Evolutionary conservation across 2,797 vertebrate species (phyloP).

Genomic region (Diplodus puntazzo): DNA sequence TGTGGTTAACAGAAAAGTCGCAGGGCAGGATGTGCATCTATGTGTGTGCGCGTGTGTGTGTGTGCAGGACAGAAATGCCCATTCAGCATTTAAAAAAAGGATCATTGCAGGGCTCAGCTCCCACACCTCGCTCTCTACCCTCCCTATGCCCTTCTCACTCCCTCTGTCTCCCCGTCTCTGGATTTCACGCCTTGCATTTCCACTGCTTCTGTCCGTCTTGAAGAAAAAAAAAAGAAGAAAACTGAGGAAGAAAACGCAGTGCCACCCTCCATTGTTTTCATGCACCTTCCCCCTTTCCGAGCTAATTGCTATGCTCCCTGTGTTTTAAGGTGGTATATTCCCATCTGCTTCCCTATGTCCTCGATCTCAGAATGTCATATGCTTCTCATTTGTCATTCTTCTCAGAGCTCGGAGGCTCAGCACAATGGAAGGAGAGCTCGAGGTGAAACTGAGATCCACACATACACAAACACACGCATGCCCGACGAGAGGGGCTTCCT

Average conservation of each 20-base stretch:
- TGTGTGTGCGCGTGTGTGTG: constrained; percentile 33
- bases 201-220: constrained; percentile 14
- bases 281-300: constrained; percentile 17
- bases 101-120: constrained; percentile 68
- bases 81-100: constrained; percentile 77
- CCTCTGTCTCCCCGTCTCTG: constrained; percentile 52
- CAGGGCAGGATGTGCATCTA: constrained; percentile 53
- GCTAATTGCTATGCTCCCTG: constrained; percentile 63
- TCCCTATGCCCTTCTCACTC: constrained; percentile 48
- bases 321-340: constrained; percentile 66
- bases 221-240: not conserved
- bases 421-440: constrained; percentile 64
- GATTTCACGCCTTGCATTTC: constrained; percentile 56
- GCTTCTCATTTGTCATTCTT: constrained; percentile 76
- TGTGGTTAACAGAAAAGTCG: constrained; percentile 79
- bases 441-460: constrained; percentile 61
- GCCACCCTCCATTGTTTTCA: constrained; percentile 33
- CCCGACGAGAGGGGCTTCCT: constrained; percentile 21
- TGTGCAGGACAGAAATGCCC: constrained; percentile 58
- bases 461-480: constrained; percentile 22
- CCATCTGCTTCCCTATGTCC: constrained; percentile 61
- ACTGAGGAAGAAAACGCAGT: not conserved
- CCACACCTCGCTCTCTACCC: constrained; percentile 22
- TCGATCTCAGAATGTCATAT: constrained; percentile 70
- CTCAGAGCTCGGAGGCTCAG: constrained; percentile 63